Evolutionary conservation across 1,140 invertebrate species (phyloP), one percentile per base, ranked within the genome.

Genomic region (Hycleus cichorii): DNA sequence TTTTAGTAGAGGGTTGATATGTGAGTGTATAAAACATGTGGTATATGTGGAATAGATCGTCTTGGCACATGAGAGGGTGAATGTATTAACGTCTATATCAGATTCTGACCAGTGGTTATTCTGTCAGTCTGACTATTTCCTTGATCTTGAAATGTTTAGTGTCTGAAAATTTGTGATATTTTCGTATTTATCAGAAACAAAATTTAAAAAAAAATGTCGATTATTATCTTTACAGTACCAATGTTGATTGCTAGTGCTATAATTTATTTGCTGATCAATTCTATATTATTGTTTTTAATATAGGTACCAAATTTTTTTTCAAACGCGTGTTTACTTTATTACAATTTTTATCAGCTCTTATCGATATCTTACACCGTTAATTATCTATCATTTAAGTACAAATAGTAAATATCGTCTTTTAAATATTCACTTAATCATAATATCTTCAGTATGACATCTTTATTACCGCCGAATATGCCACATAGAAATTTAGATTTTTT

Each of bases 351-450:
- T 47, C 52, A 18, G 52, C 53, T 60, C 60, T 69, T 69, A 69
- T 69, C 67, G 60, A 62, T 64, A 66, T 64, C 56, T 49, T 58
- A 65, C 57, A 52, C 54, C 39, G 53, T 56, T 65, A 68, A 68
- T 68, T 67, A 67, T 67, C 42, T 59, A 59, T 64, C 65, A 60
- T 65, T 67, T 56, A 50, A 51, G 49, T 62, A 69, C 67, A 64
- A 64, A 69, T 69, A 69, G 67, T 70, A 65, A 70, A 70, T 68
- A 69, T 61, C 50, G 56, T 60, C 58, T 71, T 69, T 71, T 69
- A 69, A 71, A 71, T 71, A 71, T 71, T 69, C 68, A 69, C 64
- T 71, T 59, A 49, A 49, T 50, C 39, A 47, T 64, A 59, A 66
- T 64, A 64, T 68, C 64, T 54, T 61, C 66, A 69, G 64, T 61